phyloP scores from a whole-genome alignment of 2,888 invertebrate species.

The Drosophila tripunctata region DNA sequence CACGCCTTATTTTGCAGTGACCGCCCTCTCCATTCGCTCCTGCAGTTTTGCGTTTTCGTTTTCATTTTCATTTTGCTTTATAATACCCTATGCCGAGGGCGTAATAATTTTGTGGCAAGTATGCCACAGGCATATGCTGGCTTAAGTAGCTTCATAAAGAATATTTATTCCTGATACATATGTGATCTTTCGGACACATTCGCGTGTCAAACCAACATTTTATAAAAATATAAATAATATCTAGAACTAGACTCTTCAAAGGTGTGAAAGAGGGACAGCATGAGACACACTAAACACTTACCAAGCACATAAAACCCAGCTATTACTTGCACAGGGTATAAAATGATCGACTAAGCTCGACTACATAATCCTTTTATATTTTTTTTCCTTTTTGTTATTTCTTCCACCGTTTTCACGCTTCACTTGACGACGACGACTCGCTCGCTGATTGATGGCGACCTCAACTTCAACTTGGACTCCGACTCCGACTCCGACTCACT shows the following conservation, averaged over 20 bases:
- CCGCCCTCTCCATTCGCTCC: constrained; percentile 10
- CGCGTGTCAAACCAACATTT: no score
- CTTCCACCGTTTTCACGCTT: constrained; percentile 71
- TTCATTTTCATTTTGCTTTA: constrained; percentile 20
- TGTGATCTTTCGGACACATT: no score
- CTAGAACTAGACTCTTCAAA: no score
- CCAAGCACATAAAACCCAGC: neutral
- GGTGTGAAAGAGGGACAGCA: no score
- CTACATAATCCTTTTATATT: neutral
- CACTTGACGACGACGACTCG: constrained; percentile 63
- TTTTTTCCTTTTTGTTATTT: constrained; percentile 41
- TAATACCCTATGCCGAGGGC: neutral
- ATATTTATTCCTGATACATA: no score
- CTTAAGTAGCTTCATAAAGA: no score
- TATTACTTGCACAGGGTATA: neutral
- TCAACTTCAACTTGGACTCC: constrained; percentile 49
- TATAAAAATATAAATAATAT: no score
- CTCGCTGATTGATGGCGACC: constrained; percentile 76
- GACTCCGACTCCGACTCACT: constrained; percentile 14
- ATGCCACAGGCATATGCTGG: no score
- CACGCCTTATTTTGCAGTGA: constrained; percentile 47
- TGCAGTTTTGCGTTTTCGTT: constrained; percentile 36
- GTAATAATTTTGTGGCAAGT: no score
- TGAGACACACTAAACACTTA: no score
- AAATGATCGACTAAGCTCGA: neutral